Base-by-base conservation (phyloP, 2,113 vertebrate species). In the human (Homo sapiens) region DNA sequence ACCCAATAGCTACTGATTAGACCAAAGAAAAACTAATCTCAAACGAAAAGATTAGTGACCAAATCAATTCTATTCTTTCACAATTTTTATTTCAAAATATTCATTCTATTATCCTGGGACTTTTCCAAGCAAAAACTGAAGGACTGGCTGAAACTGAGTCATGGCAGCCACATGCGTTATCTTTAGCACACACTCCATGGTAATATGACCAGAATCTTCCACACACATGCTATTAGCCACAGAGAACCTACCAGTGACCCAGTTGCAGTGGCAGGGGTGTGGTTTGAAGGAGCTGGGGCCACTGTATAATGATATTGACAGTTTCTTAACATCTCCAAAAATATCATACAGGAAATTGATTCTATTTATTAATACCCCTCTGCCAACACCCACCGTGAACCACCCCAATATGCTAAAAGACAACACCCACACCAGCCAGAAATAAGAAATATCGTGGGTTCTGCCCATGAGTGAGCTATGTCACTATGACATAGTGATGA, bases 81-180 rank as follows among this genome's bases (percentile, higher is more conserved):
- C 9, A 78, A 59, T 88, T 94, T 94, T 93, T 76, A 57, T 93
- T 90, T 94, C 85, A 90, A 94, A 94, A 82, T 86, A 57, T 66
- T 82, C 90, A 14, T 82, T 97, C 35, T 83, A 27, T 72, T 32
- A 27, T 45, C 91, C 89, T 27, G 10, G 22, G 27, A 83, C 9
- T 88, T 64, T 94, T 82, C 75, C 75, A 93, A 90, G 86, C 35
- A 93, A 83, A 90, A 87, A 32, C 3, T 64, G 50, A 52, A 90
- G 64, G 43, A 96, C 45, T 48, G 23, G 50, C 70, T 86, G 8
- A 40, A 78, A 55, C 40, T 38, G 57, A 66, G 27, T 86, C 68
- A 93, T 25, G 32, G 43, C 52, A 22, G 68, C 27, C 78, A 68
- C 16, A 12, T 80, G 48, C n/a, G 43, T 91, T 50, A 70, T 81